Conservation (phyloP, 2,888 invertebrate genomes). For the Leptopilina drosophilae region DNA sequence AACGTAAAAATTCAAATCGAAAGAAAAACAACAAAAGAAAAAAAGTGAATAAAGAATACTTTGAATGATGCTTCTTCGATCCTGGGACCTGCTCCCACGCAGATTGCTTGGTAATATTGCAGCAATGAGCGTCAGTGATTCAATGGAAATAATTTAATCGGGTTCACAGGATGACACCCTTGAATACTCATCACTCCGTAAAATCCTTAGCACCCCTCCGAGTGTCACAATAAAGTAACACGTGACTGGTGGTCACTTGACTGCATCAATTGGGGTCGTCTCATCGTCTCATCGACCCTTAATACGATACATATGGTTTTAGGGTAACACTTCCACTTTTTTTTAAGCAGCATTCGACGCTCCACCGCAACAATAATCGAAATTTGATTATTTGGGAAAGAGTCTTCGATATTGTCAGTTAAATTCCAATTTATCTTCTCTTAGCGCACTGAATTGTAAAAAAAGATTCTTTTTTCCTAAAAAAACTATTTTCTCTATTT, state of each 20-base stretch:
- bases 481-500: too few relatives aligned
- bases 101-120: constrained; percentile 70
- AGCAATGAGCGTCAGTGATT: constrained; percentile 61
- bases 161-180: constrained; percentile 60
- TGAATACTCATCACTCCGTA: constrained; percentile 59
- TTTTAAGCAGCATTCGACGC: constrained; percentile 46
- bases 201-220: constrained; percentile 54
- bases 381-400: constrained; percentile 65
- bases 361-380: constrained; percentile 55
- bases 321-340: constrained; percentile 46
- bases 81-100: constrained; percentile 66
- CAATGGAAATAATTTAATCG: constrained; percentile 62
- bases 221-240: constrained; percentile 72
- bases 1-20: too few relatives aligned
- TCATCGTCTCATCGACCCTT: constrained; percentile 59
- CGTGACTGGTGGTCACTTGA: constrained; percentile 73
- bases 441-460: too few relatives aligned
- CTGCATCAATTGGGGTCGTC: constrained; percentile 54
- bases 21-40: too few relatives aligned
- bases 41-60: neutral
- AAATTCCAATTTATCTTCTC: too few relatives aligned
- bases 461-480: too few relatives aligned
- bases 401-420: neutral
- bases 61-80: neutral
- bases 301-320: constrained; percentile 55